Conservation (phyloP, 2,797 vertebrate genomes). For the Danio tinwini region DNA sequence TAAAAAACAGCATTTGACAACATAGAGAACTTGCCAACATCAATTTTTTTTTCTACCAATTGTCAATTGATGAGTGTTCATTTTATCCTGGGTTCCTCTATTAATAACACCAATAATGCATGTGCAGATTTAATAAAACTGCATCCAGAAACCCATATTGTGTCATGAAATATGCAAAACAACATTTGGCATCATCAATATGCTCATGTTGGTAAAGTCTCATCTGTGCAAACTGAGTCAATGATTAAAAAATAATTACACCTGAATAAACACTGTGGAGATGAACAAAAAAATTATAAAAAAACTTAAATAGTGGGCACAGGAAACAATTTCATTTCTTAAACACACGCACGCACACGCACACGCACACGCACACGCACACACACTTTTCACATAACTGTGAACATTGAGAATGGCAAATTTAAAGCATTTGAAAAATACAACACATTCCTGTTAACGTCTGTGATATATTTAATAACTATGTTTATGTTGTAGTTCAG, state of each 20-base stretch:
- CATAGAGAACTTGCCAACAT: no score
- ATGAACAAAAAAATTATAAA: no score
- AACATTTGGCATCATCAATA: slow-evolving; percentile 7
- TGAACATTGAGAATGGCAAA: neutral
- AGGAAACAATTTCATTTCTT: neutral
- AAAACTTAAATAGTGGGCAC: neutral
- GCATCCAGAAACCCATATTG: neutral
- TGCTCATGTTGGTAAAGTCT: neutral
- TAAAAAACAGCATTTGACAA: no score
- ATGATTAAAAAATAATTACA: slow-evolving; percentile 7
- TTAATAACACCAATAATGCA: neutral
- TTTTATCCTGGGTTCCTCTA: neutral
- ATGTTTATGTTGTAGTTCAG: slow-evolving; percentile 2
- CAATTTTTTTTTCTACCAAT: no score
- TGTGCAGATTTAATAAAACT: neutral
- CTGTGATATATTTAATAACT: slow-evolving; percentile 16
- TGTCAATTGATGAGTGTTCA: no score
- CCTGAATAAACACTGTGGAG: slow-evolving; percentile 1
- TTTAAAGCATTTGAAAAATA: neutral
- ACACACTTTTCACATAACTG: no score
- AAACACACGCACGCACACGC: no score
- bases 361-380: no score
- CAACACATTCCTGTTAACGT: neutral
- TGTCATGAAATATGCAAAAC: slow-evolving; percentile 16
- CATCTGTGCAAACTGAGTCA: neutral